Evolutionary conservation across 1,140 invertebrate genomes (phyloP).

Genomic region (Octopus bimaculoides): DNA sequence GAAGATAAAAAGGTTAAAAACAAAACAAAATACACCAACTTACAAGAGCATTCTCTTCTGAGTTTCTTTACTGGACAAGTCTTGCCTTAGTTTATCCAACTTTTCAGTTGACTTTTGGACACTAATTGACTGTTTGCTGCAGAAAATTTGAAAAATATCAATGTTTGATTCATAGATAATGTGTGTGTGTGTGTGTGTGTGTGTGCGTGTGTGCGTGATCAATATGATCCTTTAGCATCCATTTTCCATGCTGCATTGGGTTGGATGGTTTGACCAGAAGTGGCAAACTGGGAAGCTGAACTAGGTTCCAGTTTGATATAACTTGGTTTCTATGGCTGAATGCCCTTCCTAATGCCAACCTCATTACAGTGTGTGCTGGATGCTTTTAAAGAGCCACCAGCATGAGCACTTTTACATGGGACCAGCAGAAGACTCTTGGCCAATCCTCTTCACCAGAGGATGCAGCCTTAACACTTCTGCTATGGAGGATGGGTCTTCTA

Average conservation of each 20-base stretch:
- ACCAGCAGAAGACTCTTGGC: no score
- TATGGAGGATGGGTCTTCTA: no score
- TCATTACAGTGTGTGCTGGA: no score
- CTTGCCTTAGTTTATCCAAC: conserved; percentile 64
- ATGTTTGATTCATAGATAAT: neutral
- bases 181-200: neutral
- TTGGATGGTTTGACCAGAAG: neutral
- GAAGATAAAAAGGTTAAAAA: neutral
- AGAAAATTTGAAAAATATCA: conserved; percentile 15
- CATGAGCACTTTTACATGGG: no score
- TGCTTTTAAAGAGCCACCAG: no score
- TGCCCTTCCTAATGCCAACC: no score
- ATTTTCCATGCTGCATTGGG: neutral
- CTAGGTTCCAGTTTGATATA: no score
- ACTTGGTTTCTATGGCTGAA: no score
- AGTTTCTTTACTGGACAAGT: conserved; percentile 64
- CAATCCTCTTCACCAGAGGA: no score
- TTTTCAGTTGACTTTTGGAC: conserved; percentile 58
- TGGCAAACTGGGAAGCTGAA: no score
- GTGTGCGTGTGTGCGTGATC: neutral
- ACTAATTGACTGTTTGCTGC: conserved; percentile 36
- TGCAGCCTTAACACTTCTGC: no score
- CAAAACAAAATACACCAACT: conserved; percentile 10
- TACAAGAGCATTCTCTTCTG: conserved; percentile 59
- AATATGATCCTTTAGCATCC: neutral